These are phyloP conservation scores for Pangasius macronema DNA, from an alignment of 2,797 vertebrate genomes.

Conservation along the genomic window DNA sequence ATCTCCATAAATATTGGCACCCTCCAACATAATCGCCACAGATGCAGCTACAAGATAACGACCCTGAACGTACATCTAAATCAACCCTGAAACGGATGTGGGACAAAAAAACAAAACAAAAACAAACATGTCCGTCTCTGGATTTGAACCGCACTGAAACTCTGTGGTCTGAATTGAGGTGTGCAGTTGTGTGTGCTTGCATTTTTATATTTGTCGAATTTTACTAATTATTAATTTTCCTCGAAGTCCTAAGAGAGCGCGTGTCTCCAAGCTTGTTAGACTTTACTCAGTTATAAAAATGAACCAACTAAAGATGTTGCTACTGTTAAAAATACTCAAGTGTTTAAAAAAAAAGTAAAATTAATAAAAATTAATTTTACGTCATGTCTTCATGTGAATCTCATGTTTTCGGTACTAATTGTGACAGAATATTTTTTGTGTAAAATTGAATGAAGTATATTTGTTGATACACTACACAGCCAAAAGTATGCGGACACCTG, in stretches of 20 bases:
- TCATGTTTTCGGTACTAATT: not conserved
- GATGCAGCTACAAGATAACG: not conserved
- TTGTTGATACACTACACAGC: too few relatives aligned
- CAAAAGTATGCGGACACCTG: not conserved
- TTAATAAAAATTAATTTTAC: too few relatives aligned
- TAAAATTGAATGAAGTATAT: too few relatives aligned
- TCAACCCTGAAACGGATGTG: not conserved
- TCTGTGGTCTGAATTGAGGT: not conserved
- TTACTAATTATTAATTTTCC: too few relatives aligned
- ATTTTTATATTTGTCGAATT: too few relatives aligned
- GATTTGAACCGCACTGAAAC: not conserved
- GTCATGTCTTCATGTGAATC: not conserved
- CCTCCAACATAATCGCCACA: not conserved
- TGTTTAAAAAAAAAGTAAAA: not conserved
- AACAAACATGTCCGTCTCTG: not conserved
- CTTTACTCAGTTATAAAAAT: not conserved
- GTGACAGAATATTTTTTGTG: not conserved
- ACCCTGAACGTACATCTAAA: not conserved
- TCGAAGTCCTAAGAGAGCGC: too few relatives aligned
- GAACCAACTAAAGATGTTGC: not conserved
- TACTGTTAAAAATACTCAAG: too few relatives aligned
- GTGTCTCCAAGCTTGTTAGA: not conserved
- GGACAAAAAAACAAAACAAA: not conserved
- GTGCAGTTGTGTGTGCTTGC: too few relatives aligned
- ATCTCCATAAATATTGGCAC: slow-evolving; percentile 12